phyloP scores from a whole-genome alignment of 2,888 invertebrate species.

The Cryptocephalus moraei region DNA sequence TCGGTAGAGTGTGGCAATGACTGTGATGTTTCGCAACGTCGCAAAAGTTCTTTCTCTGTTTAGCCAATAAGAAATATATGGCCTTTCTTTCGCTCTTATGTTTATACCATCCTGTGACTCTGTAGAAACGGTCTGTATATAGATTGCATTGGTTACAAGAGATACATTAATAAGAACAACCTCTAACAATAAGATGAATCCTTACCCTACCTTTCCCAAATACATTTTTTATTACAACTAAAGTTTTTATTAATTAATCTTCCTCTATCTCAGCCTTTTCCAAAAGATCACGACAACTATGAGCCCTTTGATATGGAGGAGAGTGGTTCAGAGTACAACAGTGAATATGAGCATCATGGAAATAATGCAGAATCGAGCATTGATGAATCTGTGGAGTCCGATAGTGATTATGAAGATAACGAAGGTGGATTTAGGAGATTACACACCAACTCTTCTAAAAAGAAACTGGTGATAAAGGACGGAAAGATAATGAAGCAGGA shows the following conservation, averaged over 20 bases:
- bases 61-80: no score
- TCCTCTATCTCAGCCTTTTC: constrained; percentile 8
- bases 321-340: constrained; percentile 35
- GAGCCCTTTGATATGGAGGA: constrained; percentile 30
- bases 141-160: no score
- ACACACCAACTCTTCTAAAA: constrained; percentile 52
- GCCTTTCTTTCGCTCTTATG: no score
- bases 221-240: background rate
- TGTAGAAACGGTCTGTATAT: no score
- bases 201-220: no score
- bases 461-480: constrained; percentile 58
- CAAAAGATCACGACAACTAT: constrained; percentile 18
- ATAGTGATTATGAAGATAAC: constrained; percentile 33
- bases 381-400: constrained; percentile 31
- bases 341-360: constrained; percentile 31
- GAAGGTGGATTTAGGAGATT: constrained; percentile 41
- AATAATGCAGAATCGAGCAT: constrained; percentile 29
- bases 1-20: no score
- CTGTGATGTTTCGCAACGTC: no score
- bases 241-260: background rate
- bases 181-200: no score
- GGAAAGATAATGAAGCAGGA: constrained; percentile 58
- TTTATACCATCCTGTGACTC: no score
- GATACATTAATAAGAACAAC: no score
- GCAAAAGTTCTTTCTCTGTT: no score